Conservation (phyloP, 2,113 vertebrate species). For the Puntigrus tetrazona region DNA sequence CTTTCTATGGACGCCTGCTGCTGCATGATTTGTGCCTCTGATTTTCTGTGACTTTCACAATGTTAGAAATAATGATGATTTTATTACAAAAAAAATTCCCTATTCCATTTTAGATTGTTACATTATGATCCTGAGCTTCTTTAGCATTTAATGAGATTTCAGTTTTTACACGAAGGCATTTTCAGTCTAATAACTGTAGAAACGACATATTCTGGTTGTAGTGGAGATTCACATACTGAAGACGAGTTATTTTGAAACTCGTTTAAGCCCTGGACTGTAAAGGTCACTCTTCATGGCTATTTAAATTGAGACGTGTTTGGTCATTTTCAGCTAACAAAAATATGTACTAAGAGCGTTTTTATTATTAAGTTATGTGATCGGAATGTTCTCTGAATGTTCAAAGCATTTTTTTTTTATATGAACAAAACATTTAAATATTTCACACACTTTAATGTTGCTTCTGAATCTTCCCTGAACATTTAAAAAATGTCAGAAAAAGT, state of each 20-base stretch:
- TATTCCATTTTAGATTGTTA: conserved; percentile 6
- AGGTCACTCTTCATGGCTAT: background rate
- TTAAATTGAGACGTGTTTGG: background rate
- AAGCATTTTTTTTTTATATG: too few species aligned
- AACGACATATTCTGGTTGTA: background rate
- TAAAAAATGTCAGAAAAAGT: too few species aligned
- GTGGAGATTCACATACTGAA: background rate
- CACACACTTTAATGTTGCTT: too few species aligned
- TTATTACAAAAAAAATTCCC: background rate
- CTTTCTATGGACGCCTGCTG: background rate
- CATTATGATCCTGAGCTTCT: background rate
- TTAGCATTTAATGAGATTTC: background rate
- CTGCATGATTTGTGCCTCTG: background rate
- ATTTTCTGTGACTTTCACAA: background rate
- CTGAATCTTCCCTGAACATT: too few species aligned
- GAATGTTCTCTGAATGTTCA: background rate
- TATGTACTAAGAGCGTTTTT: background rate
- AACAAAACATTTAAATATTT: too few species aligned
- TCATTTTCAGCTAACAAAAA: background rate
- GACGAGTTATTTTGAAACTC: background rate
- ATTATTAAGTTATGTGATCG: background rate
- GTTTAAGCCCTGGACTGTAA: background rate
- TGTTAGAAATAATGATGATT: conserved; percentile 1
- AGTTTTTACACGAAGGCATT: conserved; percentile 2
- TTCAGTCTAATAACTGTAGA: background rate